Percentiles rank a stretch among this genome's conserved stretches.
These are phyloP conservation scores for Dasysyrphus tricinctus DNA, from an alignment of 2,888 invertebrate genomes.

Conservation along the genomic window DNA sequence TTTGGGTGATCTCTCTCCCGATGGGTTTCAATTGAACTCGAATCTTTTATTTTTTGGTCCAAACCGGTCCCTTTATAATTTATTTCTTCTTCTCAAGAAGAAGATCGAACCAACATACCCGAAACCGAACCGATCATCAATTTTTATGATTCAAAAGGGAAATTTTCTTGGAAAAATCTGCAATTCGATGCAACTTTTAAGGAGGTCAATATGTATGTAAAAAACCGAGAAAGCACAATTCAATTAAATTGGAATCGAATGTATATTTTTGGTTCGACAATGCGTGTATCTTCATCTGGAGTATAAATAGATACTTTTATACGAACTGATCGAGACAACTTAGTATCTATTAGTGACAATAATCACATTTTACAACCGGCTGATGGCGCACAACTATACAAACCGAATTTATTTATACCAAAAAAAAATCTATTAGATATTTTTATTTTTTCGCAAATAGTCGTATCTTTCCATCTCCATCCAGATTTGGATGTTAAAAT, in stretches of 20 bases:
- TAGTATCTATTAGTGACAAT: slow-evolving; percentile 55
- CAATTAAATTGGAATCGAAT: background rate
- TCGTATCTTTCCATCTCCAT: slow-evolving; percentile 43
- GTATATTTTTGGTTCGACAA: slow-evolving; percentile 42
- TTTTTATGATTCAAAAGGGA: slow-evolving; percentile 21
- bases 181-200: slow-evolving; percentile 10
- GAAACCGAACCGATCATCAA: slow-evolving; percentile 24
- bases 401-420: slow-evolving; percentile 62
- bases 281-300: slow-evolving; percentile 31
- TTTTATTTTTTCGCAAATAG: slow-evolving; percentile 36
- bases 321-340: slow-evolving; percentile 54
- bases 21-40: slow-evolving; percentile 51
- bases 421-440: slow-evolving; percentile 29
- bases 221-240: background rate
- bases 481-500: slow-evolving; percentile 49
- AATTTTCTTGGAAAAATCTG: slow-evolving; percentile 11
- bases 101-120: slow-evolving; percentile 21
- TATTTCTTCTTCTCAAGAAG: background rate
- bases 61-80: slow-evolving; percentile 63
- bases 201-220: slow-evolving; percentile 12
- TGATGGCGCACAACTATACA: background rate
- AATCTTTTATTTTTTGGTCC: slow-evolving; percentile 24
- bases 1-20: slow-evolving; percentile 36
- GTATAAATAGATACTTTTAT: slow-evolving; percentile 46
- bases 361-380: slow-evolving; percentile 48